Evolutionary conservation across 2,888 invertebrate genomes (phyloP).

Genomic region (Cynaeus angustus): DNA sequence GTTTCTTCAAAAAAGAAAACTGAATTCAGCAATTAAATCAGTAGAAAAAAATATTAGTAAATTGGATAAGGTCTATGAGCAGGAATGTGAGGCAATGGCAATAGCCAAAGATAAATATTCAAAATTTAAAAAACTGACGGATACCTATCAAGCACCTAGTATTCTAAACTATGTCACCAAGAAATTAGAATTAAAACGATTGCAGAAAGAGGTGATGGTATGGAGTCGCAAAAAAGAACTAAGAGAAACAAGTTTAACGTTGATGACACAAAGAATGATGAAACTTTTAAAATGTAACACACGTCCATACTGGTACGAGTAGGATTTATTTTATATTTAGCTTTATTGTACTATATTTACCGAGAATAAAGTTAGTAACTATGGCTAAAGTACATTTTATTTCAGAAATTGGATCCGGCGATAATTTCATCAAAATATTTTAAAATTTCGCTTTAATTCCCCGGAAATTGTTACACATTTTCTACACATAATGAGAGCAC

Average conservation of each 20-base stretch:
- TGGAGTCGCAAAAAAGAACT: constrained; percentile 60
- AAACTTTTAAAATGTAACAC: neutral
- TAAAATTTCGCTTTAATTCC: too few relatives aligned
- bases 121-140: constrained; percentile 65
- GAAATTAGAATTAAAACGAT: constrained; percentile 69
- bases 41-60: constrained; percentile 70
- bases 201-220: constrained; percentile 62
- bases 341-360: neutral
- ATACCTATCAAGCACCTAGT: constrained; percentile 72
- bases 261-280: constrained; percentile 4
- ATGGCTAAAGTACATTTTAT: too few relatives aligned
- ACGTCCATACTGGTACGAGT: constrained; percentile 13
- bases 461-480: too few relatives aligned
- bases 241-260: constrained; percentile 54
- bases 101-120: constrained; percentile 66
- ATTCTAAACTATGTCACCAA: constrained; percentile 76
- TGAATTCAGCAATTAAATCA: constrained; percentile 69
- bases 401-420: too few relatives aligned
- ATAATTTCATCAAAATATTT: too few relatives aligned
- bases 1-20: too few relatives aligned
- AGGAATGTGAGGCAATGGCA: constrained; percentile 70
- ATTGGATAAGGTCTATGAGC: constrained; percentile 70
- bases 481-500: too few relatives aligned
- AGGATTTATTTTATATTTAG: constrained; percentile 6
- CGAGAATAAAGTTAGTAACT: neutral